Evolutionary conservation across 2,888 invertebrate genomes (phyloP).

Genomic region (Aphodius sticticus): DNA sequence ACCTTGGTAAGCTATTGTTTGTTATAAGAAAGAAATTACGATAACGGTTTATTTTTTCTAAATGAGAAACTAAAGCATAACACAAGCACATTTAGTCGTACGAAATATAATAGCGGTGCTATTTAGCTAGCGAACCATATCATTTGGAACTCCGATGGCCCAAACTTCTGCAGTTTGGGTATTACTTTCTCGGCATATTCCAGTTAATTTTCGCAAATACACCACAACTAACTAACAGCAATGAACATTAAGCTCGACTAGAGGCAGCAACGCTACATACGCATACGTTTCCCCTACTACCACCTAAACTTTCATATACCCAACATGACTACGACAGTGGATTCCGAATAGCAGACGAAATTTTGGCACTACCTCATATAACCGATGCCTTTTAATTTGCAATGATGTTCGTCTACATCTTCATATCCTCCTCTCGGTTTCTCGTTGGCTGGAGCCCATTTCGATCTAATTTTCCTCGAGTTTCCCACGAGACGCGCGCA

Average conservation of each 20-base stretch:
- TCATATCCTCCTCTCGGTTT: not conserved
- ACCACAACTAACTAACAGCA: not conserved
- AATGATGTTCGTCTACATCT: not conserved
- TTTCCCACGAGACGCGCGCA: not conserved
- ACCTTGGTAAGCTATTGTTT: too few relatives aligned
- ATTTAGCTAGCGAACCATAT: not conserved
- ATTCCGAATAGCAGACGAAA: not conserved
- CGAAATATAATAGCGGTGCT: not conserved
- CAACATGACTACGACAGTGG: not conserved
- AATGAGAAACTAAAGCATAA: not conserved
- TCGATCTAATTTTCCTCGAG: not conserved
- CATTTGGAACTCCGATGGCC: not conserved
- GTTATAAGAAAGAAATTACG: too few relatives aligned
- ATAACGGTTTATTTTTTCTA: not conserved
- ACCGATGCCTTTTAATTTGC: not conserved
- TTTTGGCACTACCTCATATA: not conserved
- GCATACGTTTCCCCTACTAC: not conserved
- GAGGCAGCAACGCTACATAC: not conserved
- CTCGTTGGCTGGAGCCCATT: not conserved
- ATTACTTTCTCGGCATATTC: not conserved
- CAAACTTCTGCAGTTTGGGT: not conserved
- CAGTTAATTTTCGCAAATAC: not conserved
- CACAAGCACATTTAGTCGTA: not conserved
- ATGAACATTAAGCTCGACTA: not conserved
- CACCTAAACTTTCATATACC: not conserved